Conservation (phyloP, 2,888 invertebrate genomes). For the Ophonus ardosiacus region DNA sequence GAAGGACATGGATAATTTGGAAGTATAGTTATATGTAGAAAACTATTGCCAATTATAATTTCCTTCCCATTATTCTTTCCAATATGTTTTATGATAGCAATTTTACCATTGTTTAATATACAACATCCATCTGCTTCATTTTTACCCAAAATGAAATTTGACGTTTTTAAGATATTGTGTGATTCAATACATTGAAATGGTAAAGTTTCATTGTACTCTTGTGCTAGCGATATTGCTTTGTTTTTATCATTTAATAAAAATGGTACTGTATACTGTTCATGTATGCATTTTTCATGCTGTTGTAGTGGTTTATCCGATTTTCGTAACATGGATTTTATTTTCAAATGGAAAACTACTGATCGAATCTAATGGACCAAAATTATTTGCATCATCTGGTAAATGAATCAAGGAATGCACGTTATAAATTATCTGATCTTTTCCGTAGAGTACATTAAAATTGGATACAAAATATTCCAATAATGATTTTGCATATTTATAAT, state of each 20-base stretch:
- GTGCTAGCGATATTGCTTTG: neutral
- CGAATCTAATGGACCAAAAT: constrained; percentile 3
- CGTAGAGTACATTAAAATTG: neutral
- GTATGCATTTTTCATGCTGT: neutral
- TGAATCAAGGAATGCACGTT: neutral
- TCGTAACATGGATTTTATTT: constrained; percentile 4
- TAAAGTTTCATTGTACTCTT: neutral
- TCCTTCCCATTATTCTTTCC: neutral
- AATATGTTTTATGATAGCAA: neutral
- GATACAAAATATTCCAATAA: neutral
- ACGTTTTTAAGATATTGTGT: neutral
- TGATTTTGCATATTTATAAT: neutral
- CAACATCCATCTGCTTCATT: neutral
- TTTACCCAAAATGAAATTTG: neutral
- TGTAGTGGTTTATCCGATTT: constrained; percentile 12
- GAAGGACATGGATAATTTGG: neutral
- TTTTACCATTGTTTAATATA: neutral
- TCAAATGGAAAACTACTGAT: constrained; percentile 17
- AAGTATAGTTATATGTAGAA: neutral
- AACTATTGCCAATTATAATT: neutral
- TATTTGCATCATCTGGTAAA: neutral
- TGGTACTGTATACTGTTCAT: neutral
- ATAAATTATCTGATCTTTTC: neutral
- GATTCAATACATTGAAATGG: neutral
- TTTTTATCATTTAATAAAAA: neutral